These are phyloP conservation scores for Aptenodytes patagonicus DNA, from an alignment of 2,113 vertebrate genomes.

Conservation along the genomic window DNA sequence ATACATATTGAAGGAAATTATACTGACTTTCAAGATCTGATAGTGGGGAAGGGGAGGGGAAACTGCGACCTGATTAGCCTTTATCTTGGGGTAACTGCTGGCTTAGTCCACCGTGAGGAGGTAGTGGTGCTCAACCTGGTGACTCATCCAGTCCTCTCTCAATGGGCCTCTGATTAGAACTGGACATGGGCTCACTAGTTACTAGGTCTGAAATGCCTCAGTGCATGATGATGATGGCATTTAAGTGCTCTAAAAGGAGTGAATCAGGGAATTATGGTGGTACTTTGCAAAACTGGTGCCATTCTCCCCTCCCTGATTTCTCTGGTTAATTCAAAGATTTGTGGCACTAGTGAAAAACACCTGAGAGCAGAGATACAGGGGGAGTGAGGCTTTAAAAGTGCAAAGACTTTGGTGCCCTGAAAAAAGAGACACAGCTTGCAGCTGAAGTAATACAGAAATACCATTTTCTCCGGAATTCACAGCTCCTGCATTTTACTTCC, in stretches of 20 bases:
- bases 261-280: not conserved
- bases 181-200: fast-evolving
- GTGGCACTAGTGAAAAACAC: not conserved
- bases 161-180: not conserved
- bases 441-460: not conserved
- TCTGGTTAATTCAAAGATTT: not conserved
- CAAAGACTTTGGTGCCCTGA: not conserved
- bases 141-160: not conserved
- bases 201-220: not conserved
- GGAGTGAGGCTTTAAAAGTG: not conserved
- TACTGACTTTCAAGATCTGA: not conserved
- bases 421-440: not conserved
- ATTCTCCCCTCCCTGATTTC: not conserved
- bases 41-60: not conserved
- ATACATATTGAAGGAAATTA: not conserved
- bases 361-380: not conserved
- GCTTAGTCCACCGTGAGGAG: not conserved
- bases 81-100: not conserved
- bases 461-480: not conserved
- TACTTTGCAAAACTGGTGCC: not conserved
- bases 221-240: not conserved
- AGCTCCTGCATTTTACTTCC: not conserved
- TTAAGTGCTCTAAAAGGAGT: not conserved
- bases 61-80: not conserved
- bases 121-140: not conserved